phyloP scores from a whole-genome alignment of 2,888 invertebrate genomes.

The Drosophila aldrichi region DNA sequence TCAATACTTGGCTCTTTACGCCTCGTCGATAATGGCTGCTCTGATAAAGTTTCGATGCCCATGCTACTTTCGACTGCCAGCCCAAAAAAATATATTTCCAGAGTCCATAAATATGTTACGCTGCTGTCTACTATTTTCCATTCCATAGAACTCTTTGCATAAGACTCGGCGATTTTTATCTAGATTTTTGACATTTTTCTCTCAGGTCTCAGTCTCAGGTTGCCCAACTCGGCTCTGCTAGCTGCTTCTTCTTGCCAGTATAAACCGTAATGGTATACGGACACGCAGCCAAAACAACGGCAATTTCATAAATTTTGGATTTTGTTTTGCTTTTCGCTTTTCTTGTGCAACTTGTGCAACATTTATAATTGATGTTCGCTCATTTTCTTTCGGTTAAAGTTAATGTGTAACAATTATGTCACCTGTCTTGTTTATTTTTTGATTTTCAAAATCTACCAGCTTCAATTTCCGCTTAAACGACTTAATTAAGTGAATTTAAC shows the following conservation, averaged over 20 bases:
- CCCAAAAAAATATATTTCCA: neutral
- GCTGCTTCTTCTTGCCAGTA: slow-evolving; percentile 41
- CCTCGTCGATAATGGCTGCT: slow-evolving; percentile 51
- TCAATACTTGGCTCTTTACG: slow-evolving; percentile 58
- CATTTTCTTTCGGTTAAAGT: neutral
- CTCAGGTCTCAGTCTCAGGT: neutral
- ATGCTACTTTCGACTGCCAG: slow-evolving; percentile 8
- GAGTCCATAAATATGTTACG: slow-evolving; percentile 17
- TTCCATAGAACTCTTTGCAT: slow-evolving; percentile 14
- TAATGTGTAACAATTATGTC: slow-evolving; percentile 61
- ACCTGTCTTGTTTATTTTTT: slow-evolving; percentile 35
- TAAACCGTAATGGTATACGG: slow-evolving; percentile 64
- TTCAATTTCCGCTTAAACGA: slow-evolving; percentile 60
- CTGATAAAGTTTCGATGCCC: slow-evolving; percentile 43
- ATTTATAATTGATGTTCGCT: slow-evolving; percentile 10
- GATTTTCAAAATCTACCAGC: slow-evolving; percentile 38
- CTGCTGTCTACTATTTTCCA: neutral
- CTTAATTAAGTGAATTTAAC: slow-evolving; percentile 45
- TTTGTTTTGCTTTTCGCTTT: slow-evolving; percentile 4
- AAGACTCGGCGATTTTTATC: slow-evolving; percentile 37
- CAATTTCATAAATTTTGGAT: slow-evolving; percentile 35
- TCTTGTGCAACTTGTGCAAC: slow-evolving; percentile 26
- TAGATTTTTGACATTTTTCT: slow-evolving; percentile 22
- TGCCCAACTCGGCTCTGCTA: slow-evolving; percentile 19
- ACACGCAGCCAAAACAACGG: slow-evolving; percentile 62